Base-by-base conservation (phyloP, 2,797 vertebrate species). In the Apogon talboti region DNA sequence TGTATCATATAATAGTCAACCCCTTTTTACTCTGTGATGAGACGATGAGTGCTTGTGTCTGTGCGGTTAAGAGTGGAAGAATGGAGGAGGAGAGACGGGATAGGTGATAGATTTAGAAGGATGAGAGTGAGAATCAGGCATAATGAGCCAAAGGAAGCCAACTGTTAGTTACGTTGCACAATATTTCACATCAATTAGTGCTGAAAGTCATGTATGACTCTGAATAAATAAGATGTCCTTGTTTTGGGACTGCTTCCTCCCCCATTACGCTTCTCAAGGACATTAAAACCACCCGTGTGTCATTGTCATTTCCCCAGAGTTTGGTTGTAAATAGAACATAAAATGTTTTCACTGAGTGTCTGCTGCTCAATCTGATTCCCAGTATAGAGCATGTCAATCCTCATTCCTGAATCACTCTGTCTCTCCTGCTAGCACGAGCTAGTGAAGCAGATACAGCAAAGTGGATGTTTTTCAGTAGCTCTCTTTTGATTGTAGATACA, bases 101-200 rank as follows among this genome's bases (percentile, higher is more conserved):
- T 71, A 82, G 67, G 83, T 81, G 82, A 86, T 70, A 84, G 70
- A 87, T 79, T 35, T 76, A 80, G 78, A 50, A 55, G 50, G 53
- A 67, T 46, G 72, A 75, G 70, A 78, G 78, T 48, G 79, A 71
- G 74, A 85, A 74, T 48, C 45, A 49, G 81, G 78, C 76, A 83
- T 87, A 91, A 88, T 84, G 82, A 91, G 85, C 65, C 80, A 80
- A 79, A 81, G 50, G 66, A 70, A 61, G 70, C 76, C 68, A 76
- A 83, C 66, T 76, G 81, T 81, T 84, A 76, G 78, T 81, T 78
- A 84, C 43, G 14, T 68, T 74, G 53, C 67, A 44, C 55, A 79
- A 84, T 80, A 75, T 81, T 83, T 88, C 74, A 77, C 78, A 74
- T 87, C 79, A 89, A 82, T 90, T 89, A 87, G 74, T 61, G 76